These are phyloP conservation scores for Myotis davidii DNA, from an alignment of 2,113 vertebrate genomes.

Conservation along the genomic window DNA sequence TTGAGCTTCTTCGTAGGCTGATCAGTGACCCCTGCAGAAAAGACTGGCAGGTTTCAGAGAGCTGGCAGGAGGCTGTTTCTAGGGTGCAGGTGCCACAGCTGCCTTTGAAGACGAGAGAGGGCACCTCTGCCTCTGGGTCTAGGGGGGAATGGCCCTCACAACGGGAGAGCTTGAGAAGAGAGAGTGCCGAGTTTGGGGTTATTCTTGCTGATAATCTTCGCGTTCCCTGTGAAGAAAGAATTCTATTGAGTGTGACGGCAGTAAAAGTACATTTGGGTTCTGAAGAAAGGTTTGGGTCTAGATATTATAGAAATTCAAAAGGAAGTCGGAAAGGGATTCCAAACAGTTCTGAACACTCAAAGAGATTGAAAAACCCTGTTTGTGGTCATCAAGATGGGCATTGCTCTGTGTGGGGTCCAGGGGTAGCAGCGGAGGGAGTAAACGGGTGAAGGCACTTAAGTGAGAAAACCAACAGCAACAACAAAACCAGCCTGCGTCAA, in stretches of 20 bases:
- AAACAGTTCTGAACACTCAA: not conserved
- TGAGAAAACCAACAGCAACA: not conserved
- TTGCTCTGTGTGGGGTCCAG: not conserved
- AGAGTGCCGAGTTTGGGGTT: not conserved
- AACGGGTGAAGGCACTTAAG: not conserved
- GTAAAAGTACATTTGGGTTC: not conserved
- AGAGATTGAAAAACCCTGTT: not conserved
- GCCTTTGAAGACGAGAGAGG: not conserved
- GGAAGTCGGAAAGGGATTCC: not conserved
- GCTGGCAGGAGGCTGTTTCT: not conserved
- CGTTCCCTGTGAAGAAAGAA: not conserved
- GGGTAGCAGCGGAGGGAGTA: not conserved
- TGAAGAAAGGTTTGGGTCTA: not conserved
- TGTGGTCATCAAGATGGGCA: not conserved
- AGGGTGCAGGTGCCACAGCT: not conserved
- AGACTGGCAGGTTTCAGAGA: not conserved
- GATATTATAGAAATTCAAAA: slow-evolving; percentile 23
- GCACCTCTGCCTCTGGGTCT: not conserved
- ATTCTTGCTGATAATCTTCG: not conserved
- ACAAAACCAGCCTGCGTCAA: not conserved
- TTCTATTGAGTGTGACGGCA: not conserved
- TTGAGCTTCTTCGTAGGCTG: not conserved
- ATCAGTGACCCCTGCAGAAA: not conserved
- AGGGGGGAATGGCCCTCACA: not conserved
- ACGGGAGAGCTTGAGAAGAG: not conserved